Evolutionary conservation across 2,888 invertebrate species (phyloP).

Genomic region (Stenurella melanura): DNA sequence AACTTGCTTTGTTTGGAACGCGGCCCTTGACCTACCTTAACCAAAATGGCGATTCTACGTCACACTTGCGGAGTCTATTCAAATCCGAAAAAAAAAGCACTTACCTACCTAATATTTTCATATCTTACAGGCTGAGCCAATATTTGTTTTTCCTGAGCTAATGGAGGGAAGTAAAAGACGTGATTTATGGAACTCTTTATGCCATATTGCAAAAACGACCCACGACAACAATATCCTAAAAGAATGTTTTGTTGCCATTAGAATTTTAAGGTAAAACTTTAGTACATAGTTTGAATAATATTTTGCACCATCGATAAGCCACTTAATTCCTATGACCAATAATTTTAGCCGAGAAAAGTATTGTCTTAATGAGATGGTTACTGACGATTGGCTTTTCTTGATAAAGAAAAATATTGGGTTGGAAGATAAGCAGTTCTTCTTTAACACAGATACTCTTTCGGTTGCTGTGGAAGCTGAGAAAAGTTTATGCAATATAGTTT

Average conservation of each 20-base stretch:
- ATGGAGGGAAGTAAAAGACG: constrained; percentile 74
- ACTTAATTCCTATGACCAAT: neutral
- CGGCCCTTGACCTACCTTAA: too few species aligned
- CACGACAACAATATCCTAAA: constrained; percentile 73
- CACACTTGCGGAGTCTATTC: too few species aligned
- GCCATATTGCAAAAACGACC: constrained; percentile 76
- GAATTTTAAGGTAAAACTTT: constrained; percentile 79
- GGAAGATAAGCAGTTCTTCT: constrained; percentile 70
- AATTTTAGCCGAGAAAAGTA: constrained; percentile 85
- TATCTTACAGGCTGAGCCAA: constrained; percentile 75
- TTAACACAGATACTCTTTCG: constrained; percentile 74
- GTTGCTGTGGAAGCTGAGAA: constrained; percentile 87
- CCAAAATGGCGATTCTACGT: too few species aligned
- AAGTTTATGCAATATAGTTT: constrained; percentile 91
- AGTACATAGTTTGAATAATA: too few species aligned
- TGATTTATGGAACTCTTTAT: constrained; percentile 79
- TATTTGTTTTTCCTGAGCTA: constrained; percentile 75
- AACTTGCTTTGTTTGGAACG: too few species aligned
- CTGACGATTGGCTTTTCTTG: constrained; percentile 80
- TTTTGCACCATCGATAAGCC: too few species aligned
- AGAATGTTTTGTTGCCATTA: constrained; percentile 77
- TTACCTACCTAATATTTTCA: constrained; percentile 6
- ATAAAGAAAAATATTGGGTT: constrained; percentile 82
- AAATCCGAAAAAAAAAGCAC: too few species aligned
- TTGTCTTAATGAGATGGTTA: constrained; percentile 81